Evolutionary conservation across 2,797 vertebrate genomes (phyloP), one percentile per base, ranked within the genome.

Genomic region (Tiaroga cobitis): DNA sequence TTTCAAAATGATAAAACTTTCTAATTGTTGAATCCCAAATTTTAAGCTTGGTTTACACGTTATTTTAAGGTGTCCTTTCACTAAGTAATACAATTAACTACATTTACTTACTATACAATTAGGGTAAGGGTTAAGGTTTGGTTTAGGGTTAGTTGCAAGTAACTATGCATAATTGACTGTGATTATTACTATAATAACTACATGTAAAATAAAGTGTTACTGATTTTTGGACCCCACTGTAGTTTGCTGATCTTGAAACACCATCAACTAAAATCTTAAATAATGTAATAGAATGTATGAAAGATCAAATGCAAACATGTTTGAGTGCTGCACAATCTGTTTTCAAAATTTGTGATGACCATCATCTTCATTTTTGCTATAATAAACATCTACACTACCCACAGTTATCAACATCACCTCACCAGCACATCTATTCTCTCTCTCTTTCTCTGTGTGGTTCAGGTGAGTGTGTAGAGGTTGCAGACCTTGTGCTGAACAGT

Each of bases 401-500:
- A 49, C 39, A 51, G 37, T 51, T 69, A 70, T 54, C 65, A 69
- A 13, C 37, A 85, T 73, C 54, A 61, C 32, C 18, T 61, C 49
- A 59, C 49, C 69, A 67, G 10, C 63, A 49, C n/a, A 26, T 39
- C 37, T 37, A 37, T 41, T 46, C 59, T 68, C 56, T 54, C 86
- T 87, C 89, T 90, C 86, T 88, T 89, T 91, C 87, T 90, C 92
- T 88, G 81, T 87, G 89, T 90, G 89, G 92, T 91, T 93, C 93
- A 94, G 93, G 94, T 95, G 92, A 94, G 92, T 90, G 92, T 90
- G 92, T 92, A 92, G 93, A 93, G 93, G 93, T 93, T 93, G 93
- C 92, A 93, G 94, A 95, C 94, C 95, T 94, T 95, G 94, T 94
- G 93, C 89, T 93, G 92, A 95, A 95, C 94, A 95, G 93, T 96